Evolutionary conservation across 2,888 invertebrate genomes (phyloP), one percentile per base, ranked within the genome.

Genomic region (Mythimna ferrago): DNA sequence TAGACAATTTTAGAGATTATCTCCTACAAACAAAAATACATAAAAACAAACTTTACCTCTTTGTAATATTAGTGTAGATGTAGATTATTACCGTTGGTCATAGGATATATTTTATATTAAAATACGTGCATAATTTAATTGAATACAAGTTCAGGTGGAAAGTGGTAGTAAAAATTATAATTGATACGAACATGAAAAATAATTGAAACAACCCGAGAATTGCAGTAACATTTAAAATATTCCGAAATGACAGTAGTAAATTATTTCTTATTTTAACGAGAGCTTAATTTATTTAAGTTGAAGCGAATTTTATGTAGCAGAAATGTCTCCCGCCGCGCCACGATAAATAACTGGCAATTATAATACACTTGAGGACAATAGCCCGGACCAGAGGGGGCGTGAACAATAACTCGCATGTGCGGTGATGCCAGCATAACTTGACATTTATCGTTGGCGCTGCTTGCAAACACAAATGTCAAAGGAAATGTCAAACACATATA

Each of bases 281-380:
- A 81, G 79, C 71, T 84, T 80, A 72, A 84, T 80, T 84, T 76
- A 81, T 84, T 85, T 83, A 85, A 71, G 58, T 74, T 75, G 51
- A 62, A 86, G 82, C 81, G 82, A 88, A 85, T 82, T 83, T 84
- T 84, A 84, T 88, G 87, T 85, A 79, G 82, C 81, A 81, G 78
- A 82, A 83, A 73, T 74, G 82, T 87, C 88, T 89, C 92, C 92
- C 88, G 89, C 82, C 64, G 90, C 74, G 89, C 78, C 66, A 80
- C 89, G 87, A 92, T 93, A 94, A 93, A 93, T 93, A 92, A 92
- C 88, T 85, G 90, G 92, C 92, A 94, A 94, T 92, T 92, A 92
- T 93, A 89, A 90, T 90, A 89, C 90, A 90, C 89, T 91, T 81
- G 89, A 92, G 87, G 79, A 93, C 92, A 93, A 92, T 92, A 87